Conservation (phyloP, 2,888 invertebrate species). For the Eupeodes latifasciatus region DNA sequence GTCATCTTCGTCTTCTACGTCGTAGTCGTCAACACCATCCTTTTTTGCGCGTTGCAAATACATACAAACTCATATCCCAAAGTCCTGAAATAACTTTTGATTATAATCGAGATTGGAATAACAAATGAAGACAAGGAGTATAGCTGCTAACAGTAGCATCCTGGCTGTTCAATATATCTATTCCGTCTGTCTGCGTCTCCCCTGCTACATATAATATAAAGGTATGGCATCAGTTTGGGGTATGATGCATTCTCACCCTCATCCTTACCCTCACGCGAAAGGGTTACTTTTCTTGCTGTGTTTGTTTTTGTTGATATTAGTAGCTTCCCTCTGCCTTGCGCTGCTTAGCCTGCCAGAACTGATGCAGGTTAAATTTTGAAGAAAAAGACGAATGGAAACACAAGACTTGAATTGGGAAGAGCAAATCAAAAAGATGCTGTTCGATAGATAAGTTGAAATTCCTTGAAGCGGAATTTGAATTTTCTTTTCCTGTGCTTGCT, state of each 20-base stretch:
- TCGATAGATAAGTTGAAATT: conserved; percentile 51
- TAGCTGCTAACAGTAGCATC: conserved; percentile 48
- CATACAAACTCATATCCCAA: conserved; percentile 36
- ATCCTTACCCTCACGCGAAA: conserved; percentile 11
- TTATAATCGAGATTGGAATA: conserved; percentile 82
- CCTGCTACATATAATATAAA: conserved; percentile 7
- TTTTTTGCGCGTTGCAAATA: conserved; percentile 26
- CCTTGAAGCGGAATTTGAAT: conserved; percentile 62
- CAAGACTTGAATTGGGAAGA: conserved; percentile 26
- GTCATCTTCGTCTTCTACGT: conserved; percentile 2
- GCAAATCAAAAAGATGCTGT: conserved; percentile 58
- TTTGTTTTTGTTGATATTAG: background rate
- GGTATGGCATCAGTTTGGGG: conserved; percentile 34
- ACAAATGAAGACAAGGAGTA: conserved; percentile 80
- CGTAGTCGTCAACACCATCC: conserved; percentile 14
- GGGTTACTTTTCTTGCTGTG: conserved; percentile 35
- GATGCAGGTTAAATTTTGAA: conserved; percentile 53
- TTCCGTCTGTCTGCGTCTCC: conserved; percentile 3
- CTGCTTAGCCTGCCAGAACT: no score
- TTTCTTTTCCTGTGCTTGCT: conserved; percentile 14
- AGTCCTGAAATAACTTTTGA: conserved; percentile 81
- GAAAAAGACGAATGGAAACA: background rate
- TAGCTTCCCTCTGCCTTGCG: background rate
- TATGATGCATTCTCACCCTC: background rate
- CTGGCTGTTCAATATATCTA: conserved; percentile 65